Base-by-base conservation (phyloP, 30 jellyfish, hydroid and myxozoan species). In the Aurelia aurita complex sp. Pacific region DNA sequence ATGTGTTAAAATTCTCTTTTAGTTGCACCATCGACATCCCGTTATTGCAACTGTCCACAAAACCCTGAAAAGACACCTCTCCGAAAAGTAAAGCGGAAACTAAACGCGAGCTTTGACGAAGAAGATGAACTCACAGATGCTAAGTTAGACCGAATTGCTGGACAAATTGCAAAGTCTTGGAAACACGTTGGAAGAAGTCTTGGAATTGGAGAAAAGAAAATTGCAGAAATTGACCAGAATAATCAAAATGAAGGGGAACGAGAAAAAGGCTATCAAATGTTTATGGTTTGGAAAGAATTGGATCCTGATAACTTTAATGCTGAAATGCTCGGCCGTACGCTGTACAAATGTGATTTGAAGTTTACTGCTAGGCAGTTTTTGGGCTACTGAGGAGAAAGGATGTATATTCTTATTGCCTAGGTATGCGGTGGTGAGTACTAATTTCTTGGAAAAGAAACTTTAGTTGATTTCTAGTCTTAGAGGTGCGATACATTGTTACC, bases 261-360 rank as follows among this genome's bases (percentile, higher is more conserved):
- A 55, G 99, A 95, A 68, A 95, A 90, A 60, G 97, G 98, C 17
- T 95, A 85, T 73, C 99, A 95, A 77, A 95, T 95, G 98, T 76
- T 95, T 2, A 79, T 84, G 66, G 85, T 90, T 3, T 95, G 99
- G 99, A 72, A 88, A 53, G 98, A 95, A 73, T 72, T 71, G 82
- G 73, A 73, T 52, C 99, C 99, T 1, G 99, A 95, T 57, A 67
- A 82, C 23, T 95, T 89, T 77, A 32, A 8, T 42, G 59, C 85
- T 12, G 83, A 72, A 33, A 57, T n/a, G 13, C 74, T 95, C 46
- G 77, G 74, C 34, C 73, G 53, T 2, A 97, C 97, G 13, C 74
- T 95, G 67, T 76, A 74, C 11, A 65, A 64, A 43, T 95, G 95
- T 42, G 94, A 88, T 12, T 72, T 89, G 74, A 89, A 86, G 10